phyloP scores from a whole-genome alignment of 1,140 invertebrate genomes.

The Neotoxoptera formosana region DNA sequence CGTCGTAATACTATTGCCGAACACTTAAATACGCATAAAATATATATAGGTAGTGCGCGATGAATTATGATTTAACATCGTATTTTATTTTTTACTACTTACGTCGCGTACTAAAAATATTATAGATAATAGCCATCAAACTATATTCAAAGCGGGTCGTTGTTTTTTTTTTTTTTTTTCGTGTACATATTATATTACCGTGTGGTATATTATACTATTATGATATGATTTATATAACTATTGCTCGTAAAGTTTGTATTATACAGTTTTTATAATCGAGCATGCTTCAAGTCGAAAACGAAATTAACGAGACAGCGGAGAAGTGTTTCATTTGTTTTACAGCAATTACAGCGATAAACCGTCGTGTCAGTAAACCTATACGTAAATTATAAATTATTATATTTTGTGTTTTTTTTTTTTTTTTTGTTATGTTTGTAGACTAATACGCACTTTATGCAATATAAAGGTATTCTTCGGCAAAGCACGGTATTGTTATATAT shows the following conservation, averaged over 20 bases:
- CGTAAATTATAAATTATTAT: constrained; percentile 8
- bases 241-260: neutral
- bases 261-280: neutral
- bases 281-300: neutral
- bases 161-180: neutral
- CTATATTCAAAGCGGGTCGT: neutral
- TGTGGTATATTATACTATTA: neutral
- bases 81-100: neutral
- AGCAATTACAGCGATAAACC: neutral
- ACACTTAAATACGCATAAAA: neutral
- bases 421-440: neutral
- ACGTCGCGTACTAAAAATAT: neutral
- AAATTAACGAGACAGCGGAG: neutral
- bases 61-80: neutral
- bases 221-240: neutral
- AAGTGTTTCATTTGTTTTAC: neutral
- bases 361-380: neutral
- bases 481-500: neutral
- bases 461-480: neutral
- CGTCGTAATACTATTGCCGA: neutral
- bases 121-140: neutral
- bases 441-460: neutral
- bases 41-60: neutral
- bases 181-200: neutral
- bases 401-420: neutral